Evolutionary conservation across 2,888 invertebrate genomes (phyloP).

Genomic region (Phytoseiulus persimilis): DNA sequence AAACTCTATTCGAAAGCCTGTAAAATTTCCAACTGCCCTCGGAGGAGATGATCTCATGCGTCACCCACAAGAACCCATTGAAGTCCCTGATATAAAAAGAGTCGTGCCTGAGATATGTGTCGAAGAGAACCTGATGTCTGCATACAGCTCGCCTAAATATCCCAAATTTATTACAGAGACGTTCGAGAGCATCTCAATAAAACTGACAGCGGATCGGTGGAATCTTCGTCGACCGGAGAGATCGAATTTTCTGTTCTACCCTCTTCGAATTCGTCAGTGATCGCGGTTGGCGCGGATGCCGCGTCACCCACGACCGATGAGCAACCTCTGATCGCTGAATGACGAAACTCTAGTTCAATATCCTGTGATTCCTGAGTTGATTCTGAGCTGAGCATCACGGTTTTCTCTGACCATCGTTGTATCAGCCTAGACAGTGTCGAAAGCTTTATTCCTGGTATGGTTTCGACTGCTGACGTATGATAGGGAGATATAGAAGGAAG

Average conservation of each 20-base stretch:
- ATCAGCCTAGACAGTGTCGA: neutral
- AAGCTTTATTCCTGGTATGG: neutral
- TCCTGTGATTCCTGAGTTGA: neutral
- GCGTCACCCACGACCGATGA: conserved; percentile 18
- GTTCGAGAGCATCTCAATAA: conserved; percentile 15
- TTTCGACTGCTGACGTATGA: neutral
- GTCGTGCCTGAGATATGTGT: too few species aligned
- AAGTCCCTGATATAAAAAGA: too few species aligned
- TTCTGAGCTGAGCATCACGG: neutral
- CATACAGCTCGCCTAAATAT: too few species aligned
- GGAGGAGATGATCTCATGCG: too few species aligned
- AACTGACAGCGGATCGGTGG: neutral
- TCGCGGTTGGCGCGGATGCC: conserved; percentile 20
- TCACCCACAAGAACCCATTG: too few species aligned
- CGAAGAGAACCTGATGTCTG: neutral
- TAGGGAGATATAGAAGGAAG: neutral
- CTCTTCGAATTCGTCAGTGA: neutral
- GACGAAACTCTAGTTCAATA: neutral
- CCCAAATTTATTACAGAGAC: neutral
- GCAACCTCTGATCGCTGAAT: conserved; percentile 23
- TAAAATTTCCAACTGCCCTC: too few species aligned
- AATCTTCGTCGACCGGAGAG: neutral
- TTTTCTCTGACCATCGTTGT: too few species aligned
- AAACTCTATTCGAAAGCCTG: too few species aligned
- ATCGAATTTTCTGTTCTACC: conserved; percentile 31